Evolutionary conservation across 37 sponge, comb jelly and placozoan species (phyloP), one percentile per base, ranked within the genome.

Genomic region (Axinella damicornis): DNA sequence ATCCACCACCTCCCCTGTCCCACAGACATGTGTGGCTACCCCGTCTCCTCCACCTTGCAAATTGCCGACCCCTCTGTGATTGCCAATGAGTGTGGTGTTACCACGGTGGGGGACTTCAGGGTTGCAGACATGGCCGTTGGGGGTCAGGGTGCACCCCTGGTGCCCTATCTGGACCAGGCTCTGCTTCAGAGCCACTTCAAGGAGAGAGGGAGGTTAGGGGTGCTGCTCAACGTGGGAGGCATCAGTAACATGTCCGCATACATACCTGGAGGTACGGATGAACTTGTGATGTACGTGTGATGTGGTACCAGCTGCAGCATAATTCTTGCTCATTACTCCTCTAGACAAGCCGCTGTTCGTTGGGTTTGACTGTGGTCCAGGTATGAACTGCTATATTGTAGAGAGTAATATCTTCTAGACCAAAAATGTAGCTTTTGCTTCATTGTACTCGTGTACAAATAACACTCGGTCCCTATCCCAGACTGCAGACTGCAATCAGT

Each of bases 311-410:
- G 25, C 1, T 53, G 57, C 57, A 19, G 25, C 41, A 71, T 38
- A 2, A 39, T 9, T 66, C 12, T 27, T 4, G 13, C 19, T 25
- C 32, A 4, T 46, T 46, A 9, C 9, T 46, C 9, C 46, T 46
- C 46, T 57, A 20, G 62, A 56, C 1, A 61, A 75, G 31, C 41
- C 32, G 0, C 46, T 21, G 22, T 33, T 72, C 25, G 24, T 92
- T 40, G 93, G 88, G 0, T 92, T 92, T 84, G 93, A 92, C 85
- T 88, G 89, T 84, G 93, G 93, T 41, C 93, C 93, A 57, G 92
- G 91, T 85, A 52, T 71, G 79, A 31, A 21, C 60, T n/a, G n/a
- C n/a, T n/a, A n/a, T n/a, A n/a, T n/a, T n/a, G n/a, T n/a, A n/a
- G n/a, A n/a, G n/a, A n/a, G n/a, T n/a, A n/a, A n/a, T n/a, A n/a